Evolutionary conservation across 2,797 vertebrate species (phyloP), one percentile per base, ranked within the genome.

Genomic region (Alosa sapidissima): DNA sequence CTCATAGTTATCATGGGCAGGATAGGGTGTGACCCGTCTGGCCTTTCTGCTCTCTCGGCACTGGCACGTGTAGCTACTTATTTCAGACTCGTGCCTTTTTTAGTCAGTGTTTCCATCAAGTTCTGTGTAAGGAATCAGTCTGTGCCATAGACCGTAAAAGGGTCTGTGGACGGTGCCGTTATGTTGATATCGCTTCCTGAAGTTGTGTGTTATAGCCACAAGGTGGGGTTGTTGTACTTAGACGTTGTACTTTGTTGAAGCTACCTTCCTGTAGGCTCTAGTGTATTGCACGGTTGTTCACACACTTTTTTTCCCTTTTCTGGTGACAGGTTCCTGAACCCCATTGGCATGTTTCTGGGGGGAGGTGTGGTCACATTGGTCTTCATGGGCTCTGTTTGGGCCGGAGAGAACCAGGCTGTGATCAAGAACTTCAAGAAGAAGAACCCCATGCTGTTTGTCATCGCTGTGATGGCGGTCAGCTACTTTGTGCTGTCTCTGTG

Each of bases 351-450:
- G 98, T 94, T 99, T 49, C 95, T 99, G 55, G 98, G 98, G 0
- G 97, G 96, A 3, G 84, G 93, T 0, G 96, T 99, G 89, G 97
- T 99, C 89, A 90, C 94, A 36, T 91, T 98, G 93, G 95, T 99
- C 83, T 99, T 99, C 93, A 92, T 94, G 48, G 97, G 95, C 0
- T 98, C 97, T 0, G 97, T 99, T 90, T 99, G 97, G 97, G 97
- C 96, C 0, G 97, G 97, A 0, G 98, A 99, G 91, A 99, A 99
- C 93, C 96, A 97, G 91, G 92, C 96, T 75, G 55, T 94, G 24
- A 95, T 99, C 84, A 97, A 97, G 92, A 97, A 95, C 89, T 94
- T 99, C 93, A 99, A 99, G 93, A 98, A 93, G 94, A 97, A 95
- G 89, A 97, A 98, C 88, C 98, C 98, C 49, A 95, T 96, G 2